These are phyloP conservation scores for Pygoscelis adeliae DNA, from an alignment of 2,113 vertebrate species.

Conservation along the genomic window DNA sequence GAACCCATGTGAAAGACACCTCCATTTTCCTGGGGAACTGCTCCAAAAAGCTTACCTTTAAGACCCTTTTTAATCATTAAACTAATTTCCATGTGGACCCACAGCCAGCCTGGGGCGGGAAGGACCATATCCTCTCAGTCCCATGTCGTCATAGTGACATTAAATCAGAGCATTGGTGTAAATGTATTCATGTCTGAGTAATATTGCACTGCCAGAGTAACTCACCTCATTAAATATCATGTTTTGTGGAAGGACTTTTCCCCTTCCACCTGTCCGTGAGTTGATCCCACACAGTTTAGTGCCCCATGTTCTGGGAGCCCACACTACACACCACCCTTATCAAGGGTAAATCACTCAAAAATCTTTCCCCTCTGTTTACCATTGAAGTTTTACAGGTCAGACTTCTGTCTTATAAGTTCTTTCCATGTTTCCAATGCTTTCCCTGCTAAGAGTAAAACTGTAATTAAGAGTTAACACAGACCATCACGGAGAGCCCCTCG, in stretches of 20 bases:
- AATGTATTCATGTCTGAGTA: not conserved
- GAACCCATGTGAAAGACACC: not conserved
- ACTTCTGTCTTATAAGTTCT: not conserved
- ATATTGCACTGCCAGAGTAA: not conserved
- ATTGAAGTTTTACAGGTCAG: not conserved
- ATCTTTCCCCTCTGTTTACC: not conserved
- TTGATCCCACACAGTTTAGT: not conserved
- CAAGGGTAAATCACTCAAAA: not conserved
- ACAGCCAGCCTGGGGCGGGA: not conserved
- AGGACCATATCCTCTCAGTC: not conserved
- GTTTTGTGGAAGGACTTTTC: not conserved
- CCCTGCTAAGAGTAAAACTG: not conserved
- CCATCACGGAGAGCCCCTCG: rapidly evolving
- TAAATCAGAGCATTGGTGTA: not conserved
- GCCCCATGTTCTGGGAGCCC: rapidly evolving
- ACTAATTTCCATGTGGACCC: not conserved
- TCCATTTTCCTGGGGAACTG: not conserved
- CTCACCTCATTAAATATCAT: not conserved
- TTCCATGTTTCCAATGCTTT: not conserved
- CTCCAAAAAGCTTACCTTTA: not conserved
- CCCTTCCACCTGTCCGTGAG: not conserved
- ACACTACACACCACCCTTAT: not conserved
- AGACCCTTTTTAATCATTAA: not conserved
- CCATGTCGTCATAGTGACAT: rapidly evolving
- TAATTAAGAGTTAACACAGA: not conserved